A percentile compares a stretch with the other conserved stretches of the same genome.
Evolutionary conservation across 2,113 vertebrate species (phyloP).

Genomic region (Macquaria ambigua): DNA sequence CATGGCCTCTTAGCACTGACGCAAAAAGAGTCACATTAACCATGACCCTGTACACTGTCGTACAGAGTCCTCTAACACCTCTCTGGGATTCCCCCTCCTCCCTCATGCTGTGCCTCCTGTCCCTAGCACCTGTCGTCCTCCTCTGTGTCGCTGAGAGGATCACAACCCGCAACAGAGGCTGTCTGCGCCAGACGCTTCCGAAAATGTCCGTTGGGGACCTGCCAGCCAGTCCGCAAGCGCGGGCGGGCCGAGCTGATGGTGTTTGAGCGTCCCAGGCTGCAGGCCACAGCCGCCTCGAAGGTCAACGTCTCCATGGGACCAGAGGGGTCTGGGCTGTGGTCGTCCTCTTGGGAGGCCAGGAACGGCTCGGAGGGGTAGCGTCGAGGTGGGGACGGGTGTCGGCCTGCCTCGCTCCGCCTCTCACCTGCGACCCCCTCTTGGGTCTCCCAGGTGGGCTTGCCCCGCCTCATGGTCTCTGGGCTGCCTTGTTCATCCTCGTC

Average conservation of each 20-base stretch:
- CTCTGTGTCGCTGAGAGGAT: slow-evolving; percentile 94
- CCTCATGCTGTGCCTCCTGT: slow-evolving; percentile 30
- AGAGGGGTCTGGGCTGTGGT: slow-evolving; percentile 94
- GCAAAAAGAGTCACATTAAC: slow-evolving; percentile 56
- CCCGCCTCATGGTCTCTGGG: slow-evolving; percentile 66
- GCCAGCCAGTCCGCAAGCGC: slow-evolving; percentile 92
- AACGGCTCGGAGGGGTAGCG: slow-evolving; percentile 97
- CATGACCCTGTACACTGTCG: slow-evolving; percentile 30
- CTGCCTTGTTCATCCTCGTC: slow-evolving; percentile 79
- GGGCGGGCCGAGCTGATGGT: slow-evolving; percentile 92
- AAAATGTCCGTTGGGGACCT: slow-evolving; percentile 97
- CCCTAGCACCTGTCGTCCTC: slow-evolving; percentile 96
- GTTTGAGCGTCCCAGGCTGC: slow-evolving; percentile 95
- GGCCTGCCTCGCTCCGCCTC: slow-evolving; percentile 46
- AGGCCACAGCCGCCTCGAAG: slow-evolving; percentile 96
- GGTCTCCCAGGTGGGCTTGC: slow-evolving; percentile 65
- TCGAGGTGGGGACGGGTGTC: slow-evolving; percentile 85
- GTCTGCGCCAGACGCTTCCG: slow-evolving; percentile 91
- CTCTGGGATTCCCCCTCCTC: slow-evolving; percentile 31
- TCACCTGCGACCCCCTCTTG: slow-evolving; percentile 51
- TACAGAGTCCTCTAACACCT: slow-evolving; percentile 46
- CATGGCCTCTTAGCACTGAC: slow-evolving; percentile 41
- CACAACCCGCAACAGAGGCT: slow-evolving; percentile 88
- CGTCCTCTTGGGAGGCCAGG: slow-evolving; percentile 93
- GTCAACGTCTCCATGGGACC: slow-evolving; percentile 95